A percentile compares a stretch with the other conserved stretches of the same genome.
Conservation (phyloP, 2,888 invertebrate genomes). For the Athetis lepigone region DNA sequence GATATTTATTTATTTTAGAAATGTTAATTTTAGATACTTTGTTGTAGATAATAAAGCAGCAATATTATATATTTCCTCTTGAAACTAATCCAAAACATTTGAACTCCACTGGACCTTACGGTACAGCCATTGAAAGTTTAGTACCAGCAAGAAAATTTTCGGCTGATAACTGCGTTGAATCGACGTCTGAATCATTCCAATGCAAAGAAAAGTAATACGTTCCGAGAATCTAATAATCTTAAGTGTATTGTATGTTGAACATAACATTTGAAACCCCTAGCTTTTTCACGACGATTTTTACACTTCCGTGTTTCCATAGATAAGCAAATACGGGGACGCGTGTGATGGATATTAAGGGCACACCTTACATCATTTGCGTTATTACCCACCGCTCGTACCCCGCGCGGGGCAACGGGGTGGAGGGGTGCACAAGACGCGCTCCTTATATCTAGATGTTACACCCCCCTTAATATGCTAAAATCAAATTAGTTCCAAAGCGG, state of each 20-base stretch:
- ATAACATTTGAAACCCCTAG: slow-evolving; percentile 78
- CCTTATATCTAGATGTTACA: slow-evolving; percentile 87
- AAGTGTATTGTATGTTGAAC: slow-evolving; percentile 79
- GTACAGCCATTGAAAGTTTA: slow-evolving; percentile 4
- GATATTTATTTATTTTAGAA: slow-evolving; percentile 59
- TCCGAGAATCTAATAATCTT: slow-evolving; percentile 80
- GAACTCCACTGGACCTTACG: background rate
- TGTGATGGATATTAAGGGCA: slow-evolving; percentile 91
- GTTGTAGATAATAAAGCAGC: slow-evolving; percentile 19
- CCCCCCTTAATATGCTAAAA: slow-evolving; percentile 90
- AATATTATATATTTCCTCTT: slow-evolving; percentile 13
- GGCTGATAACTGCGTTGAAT: slow-evolving; percentile 18
- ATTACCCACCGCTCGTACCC: slow-evolving; percentile 76
- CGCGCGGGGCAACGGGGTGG: slow-evolving; percentile 63
- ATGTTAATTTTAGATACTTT: slow-evolving; percentile 44
- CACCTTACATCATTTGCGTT: slow-evolving; percentile 91
- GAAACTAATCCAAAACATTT: slow-evolving; percentile 1
- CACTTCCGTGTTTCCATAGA: slow-evolving; percentile 90
- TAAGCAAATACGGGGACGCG: slow-evolving; percentile 90
- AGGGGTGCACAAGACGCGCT: slow-evolving; percentile 84
- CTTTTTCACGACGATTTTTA: slow-evolving; percentile 88
- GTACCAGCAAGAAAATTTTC: slow-evolving; percentile 18
- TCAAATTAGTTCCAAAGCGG: slow-evolving; percentile 90
- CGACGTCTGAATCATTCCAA: slow-evolving; percentile 32
- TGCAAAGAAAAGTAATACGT: slow-evolving; percentile 53